Evolutionary conservation across 2,113 vertebrate genomes (phyloP), one percentile per base, ranked within the genome.

Genomic region (Dolichotis patagonum): DNA sequence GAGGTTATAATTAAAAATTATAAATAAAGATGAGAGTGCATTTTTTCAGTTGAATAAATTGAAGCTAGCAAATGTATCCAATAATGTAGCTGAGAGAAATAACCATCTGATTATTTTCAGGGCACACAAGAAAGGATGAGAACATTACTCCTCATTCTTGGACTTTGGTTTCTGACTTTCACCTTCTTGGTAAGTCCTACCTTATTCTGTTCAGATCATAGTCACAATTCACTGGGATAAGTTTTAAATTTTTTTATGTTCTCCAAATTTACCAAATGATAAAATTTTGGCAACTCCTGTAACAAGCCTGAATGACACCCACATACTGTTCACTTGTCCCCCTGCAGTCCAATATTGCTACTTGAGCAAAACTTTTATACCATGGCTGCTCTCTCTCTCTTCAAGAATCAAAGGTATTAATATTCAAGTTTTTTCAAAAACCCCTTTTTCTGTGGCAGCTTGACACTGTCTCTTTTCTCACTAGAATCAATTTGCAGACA

Each of bases 81-180:
- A 46, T 52, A 60, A 49, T 17, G 7, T 73, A 32, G 19, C 35
- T n/a, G 90, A 71, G 6, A 63, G 19, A 7, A 5, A 63, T 84
- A 38, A 94, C 28, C 32, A 58, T 71, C 26, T 92, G 62, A 69
- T 20, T 38, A 84, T 78, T 92, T 92, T 92, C 49, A 94, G 67
- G 83, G 16, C 38, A 43, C 49, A 49, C 32, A 88, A 49, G 35
- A 65, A 94, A 96, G 1, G 16, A 88, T 94, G 88, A 97, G 85
- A 52, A 73, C 71, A 24, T 1, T 83, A n/a, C 17, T 28, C 14
- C 19, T 94, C 46, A 69, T 69, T 22, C n/a, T 85, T 41, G 62
- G 88, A 71, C 78, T 97, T 69, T 85, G 69, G n/a, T 41, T 91
- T 91, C 77, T 96, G 78, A 88, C 24, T 56, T 28, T 22, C 20